Base-by-base conservation (phyloP, 2,888 invertebrate species). In the Tubulanus polymorphus region DNA sequence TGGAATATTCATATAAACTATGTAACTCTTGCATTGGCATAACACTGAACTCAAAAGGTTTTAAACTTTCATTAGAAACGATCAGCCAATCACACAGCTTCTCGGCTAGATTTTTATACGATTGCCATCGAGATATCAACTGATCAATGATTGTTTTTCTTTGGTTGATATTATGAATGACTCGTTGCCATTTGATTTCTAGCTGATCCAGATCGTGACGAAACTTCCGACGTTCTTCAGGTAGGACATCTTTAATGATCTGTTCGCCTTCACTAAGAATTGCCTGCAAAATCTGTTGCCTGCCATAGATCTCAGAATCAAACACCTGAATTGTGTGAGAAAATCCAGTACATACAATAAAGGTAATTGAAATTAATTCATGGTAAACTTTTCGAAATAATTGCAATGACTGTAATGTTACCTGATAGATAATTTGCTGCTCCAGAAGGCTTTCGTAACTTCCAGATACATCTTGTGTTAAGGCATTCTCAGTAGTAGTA, bases 121-220 rank as follows among this genome's bases (percentile, higher is more conserved):
- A 54, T 54, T 68, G 63, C 77, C 76, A 76, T 53, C 73, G 68
- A 30, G 63, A 64, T 41, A 74, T 64, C 25, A 63, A 62, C 37
- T 54, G 62, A 56, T 75, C 73, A 46, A 76, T 72, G 48, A 75
- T 65, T 55, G 66, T 67, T 59, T 75, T 73, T 48, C 74, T 64
- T 63, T 75, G 73, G 61, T 65, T 69, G 61, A 72, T 67, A 54
- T 73, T 60, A 37, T 65, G 55, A 15, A 70, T 60, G 18, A 76
- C 73, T 61, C 70, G 72, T 63, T 73, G 72, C 76, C 76, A 77
- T 61, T 76, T 75, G 35, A 73, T 71, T 51, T 73, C 68, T 61
- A 77, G 63, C 54, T 71, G 63, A 26, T 60, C 55, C 23, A 77
- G 71, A 54, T 75, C 75, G 47, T 66, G 67, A 58, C 72, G 68